Evolutionary conservation across 2,888 invertebrate species (phyloP).

Genomic region (Teinopalpus imperialis): DNA sequence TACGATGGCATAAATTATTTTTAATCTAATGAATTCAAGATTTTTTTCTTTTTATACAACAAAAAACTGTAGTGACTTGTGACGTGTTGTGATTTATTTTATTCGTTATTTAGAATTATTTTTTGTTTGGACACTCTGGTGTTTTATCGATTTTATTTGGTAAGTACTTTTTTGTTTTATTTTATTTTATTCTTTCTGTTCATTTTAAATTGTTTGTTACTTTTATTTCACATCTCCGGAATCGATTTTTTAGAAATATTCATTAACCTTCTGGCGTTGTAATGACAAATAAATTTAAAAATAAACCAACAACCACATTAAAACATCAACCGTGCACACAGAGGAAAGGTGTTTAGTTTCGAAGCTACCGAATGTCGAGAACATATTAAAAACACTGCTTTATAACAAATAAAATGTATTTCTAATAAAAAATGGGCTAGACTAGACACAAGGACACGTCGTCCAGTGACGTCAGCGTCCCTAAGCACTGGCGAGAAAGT

Average conservation of each 20-base stretch:
- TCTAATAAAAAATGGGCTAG: constrained; percentile 51
- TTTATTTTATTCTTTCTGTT: constrained; percentile 31
- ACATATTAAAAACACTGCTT: constrained; percentile 28
- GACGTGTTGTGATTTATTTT: constrained; percentile 74
- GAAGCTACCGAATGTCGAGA: constrained; percentile 25
- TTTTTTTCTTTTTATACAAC: constrained; percentile 49
- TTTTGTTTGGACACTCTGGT: constrained; percentile 65
- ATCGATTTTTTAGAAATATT: constrained; percentile 24
- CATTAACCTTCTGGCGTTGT: neutral
- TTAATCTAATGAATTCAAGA: constrained; percentile 50
- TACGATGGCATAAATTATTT: constrained; percentile 58
- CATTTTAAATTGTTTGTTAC: constrained; percentile 29
- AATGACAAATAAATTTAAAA: neutral
- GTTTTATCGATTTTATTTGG: constrained; percentile 64
- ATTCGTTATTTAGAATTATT: constrained; percentile 52
- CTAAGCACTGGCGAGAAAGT: constrained; percentile 78
- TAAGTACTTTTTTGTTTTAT: constrained; percentile 52
- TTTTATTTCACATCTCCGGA: constrained; percentile 21
- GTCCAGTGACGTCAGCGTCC: constrained; percentile 74
- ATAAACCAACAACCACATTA: constrained; percentile 10
- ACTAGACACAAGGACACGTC: constrained; percentile 70
- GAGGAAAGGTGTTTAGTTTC: constrained; percentile 7
- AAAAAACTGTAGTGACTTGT: constrained; percentile 71
- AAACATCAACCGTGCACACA: constrained; percentile 22
- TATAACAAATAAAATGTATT: constrained; percentile 36